A percentile compares a stretch with the other conserved stretches of the same genome.
phyloP scores from a whole-genome alignment of 2,113 vertebrate species.

The Stercorarius parasiticus region DNA sequence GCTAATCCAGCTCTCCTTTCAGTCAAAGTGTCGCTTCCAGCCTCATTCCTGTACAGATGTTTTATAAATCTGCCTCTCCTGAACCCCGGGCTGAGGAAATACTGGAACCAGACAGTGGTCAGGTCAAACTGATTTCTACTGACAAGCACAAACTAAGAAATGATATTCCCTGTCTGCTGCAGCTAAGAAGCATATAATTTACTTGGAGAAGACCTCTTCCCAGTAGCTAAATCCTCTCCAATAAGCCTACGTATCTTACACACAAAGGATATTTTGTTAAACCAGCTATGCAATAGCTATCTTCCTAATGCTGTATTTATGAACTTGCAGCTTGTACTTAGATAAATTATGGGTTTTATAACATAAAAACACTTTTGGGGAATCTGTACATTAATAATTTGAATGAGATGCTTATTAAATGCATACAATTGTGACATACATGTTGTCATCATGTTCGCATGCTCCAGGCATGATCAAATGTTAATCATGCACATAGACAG shows the following conservation, averaged over 20 bases:
- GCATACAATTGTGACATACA: conserved; percentile 18
- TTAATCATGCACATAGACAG: neutral
- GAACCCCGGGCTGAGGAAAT: neutral
- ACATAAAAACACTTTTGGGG: neutral
- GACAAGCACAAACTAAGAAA: conserved; percentile 6
- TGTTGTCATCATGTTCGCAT: neutral
- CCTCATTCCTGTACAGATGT: neutral
- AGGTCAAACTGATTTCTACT: neutral
- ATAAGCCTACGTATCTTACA: conserved; percentile 38
- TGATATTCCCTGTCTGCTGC: conserved; percentile 21
- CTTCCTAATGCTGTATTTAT: conserved; percentile 48
- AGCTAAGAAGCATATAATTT: neutral
- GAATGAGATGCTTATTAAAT: conserved; percentile 57
- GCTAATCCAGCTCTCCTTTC: neutral
- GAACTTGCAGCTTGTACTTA: conserved; percentile 39
- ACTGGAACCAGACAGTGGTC: neutral
- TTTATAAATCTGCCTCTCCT: neutral
- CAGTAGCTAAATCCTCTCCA: conserved; percentile 35
- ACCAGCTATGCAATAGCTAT: conserved; percentile 50
- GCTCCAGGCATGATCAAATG: neutral
- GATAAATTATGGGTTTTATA: conserved; percentile 62
- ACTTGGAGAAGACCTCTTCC: neutral
- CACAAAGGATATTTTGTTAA: conserved; percentile 42
- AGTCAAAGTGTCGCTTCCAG: neutral
- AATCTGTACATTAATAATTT: conserved; percentile 55